Base-by-base conservation (phyloP, 2,797 vertebrate genomes). In the Huso huso region DNA sequence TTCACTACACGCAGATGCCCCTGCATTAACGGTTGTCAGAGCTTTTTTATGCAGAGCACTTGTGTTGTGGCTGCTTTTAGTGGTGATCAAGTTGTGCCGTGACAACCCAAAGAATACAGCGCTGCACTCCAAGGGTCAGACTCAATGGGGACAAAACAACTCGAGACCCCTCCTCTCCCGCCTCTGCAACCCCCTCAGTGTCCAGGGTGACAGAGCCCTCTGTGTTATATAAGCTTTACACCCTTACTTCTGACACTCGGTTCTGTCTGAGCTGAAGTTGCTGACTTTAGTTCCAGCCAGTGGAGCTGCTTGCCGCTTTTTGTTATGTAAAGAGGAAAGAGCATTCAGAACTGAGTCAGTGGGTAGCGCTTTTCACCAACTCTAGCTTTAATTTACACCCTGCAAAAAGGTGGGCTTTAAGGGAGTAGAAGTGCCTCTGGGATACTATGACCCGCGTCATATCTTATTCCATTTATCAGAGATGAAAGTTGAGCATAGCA, bases 71-170 rank as follows among this genome's bases (percentile, higher is more conserved):
- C 78, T 61, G 77, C 78, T 83, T 79, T 76, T 72, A 52, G 72
- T 77, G 79, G 83, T 87, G 82, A 84, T 89, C 86, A 86, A 74
- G 81, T 81, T 76, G 51, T 72, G 85, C 83, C 84, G 86, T 83
- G 81, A 87, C 81, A 81, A 83, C 72, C 58, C 70, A 69, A 67
- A 84, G 71, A 78, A 88, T 72, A 82, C 80, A 75, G 80, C 72
- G 72, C 79, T 71, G 75, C 83, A 83, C 81, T 76, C 74, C 73
- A 86, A 84, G 87, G 89, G 88, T 90, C 86, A 86, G 82, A 79
- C 82, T 84, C 80, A 64, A 72, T 68, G 64, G 76, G 78, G 81
- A 82, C 83, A 81, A 75, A 78, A 85, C 83, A 87, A 83, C 85
- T 86, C 83, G 84, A 87, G 76, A 78, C 74, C 72, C 76, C 81